These are phyloP conservation scores for Selene dorsalis DNA, from an alignment of 2,797 vertebrate genomes.

Conservation along the genomic window DNA sequence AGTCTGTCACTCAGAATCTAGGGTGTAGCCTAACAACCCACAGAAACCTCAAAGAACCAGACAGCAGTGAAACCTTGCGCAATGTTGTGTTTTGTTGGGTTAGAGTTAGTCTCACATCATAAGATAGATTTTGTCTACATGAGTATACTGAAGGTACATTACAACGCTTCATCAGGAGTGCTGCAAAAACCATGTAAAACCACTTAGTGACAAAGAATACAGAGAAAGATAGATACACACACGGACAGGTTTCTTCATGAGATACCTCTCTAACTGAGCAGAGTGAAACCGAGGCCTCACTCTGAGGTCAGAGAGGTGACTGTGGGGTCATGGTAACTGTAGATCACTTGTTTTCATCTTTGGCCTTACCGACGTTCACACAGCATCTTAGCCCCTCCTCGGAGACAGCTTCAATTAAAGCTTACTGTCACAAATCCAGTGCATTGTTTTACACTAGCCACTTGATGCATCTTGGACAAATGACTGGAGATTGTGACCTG, in stretches of 20 bases:
- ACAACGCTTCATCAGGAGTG: slow-evolving; percentile 1
- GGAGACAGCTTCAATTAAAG: slow-evolving; percentile 75
- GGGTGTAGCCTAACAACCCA: background rate
- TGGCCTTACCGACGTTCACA: slow-evolving; percentile 56
- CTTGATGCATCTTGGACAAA: slow-evolving; percentile 76
- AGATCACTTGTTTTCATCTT: slow-evolving; percentile 68
- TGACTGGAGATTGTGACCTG: slow-evolving; percentile 72
- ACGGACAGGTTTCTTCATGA: slow-evolving; percentile 8
- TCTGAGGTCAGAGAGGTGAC: slow-evolving; percentile 61
- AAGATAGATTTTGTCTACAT: background rate
- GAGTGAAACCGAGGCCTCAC: slow-evolving; percentile 24
- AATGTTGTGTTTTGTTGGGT: background rate
- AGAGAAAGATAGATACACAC: background rate
- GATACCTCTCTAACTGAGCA: slow-evolving; percentile 22
- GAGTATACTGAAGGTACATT: background rate
- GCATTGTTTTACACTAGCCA: slow-evolving; percentile 77
- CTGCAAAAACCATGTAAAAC: background rate
- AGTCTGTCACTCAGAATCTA: background rate
- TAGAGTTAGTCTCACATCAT: background rate
- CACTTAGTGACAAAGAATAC: background rate
- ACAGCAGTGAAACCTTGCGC: background rate
- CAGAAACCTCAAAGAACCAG: background rate
- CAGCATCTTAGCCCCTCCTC: slow-evolving; percentile 44
- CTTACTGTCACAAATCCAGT: slow-evolving; percentile 66
- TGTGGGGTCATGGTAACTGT: slow-evolving; percentile 63